Evolutionary conservation across 2,113 vertebrate species (phyloP), one percentile per base, ranked within the genome.

Genomic region (Eubucco bourcierii): DNA sequence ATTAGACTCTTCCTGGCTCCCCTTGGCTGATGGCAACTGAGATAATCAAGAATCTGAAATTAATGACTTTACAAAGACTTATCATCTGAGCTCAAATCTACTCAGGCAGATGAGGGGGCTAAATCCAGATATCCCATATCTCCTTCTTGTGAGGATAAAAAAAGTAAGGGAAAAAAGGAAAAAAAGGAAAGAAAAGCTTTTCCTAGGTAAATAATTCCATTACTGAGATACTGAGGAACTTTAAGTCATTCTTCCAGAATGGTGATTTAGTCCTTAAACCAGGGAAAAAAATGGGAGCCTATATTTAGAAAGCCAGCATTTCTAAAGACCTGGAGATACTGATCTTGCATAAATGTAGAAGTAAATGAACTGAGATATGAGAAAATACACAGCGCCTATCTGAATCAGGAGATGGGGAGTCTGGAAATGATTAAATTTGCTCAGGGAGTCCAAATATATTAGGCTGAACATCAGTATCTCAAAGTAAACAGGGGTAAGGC

Each of bases 261-360:
- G 34, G 46, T 88, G 90, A 84, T 87, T 87, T 95, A 90, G 50
- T 44, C 17, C 71, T 89, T 63, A 90, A n/a, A 93, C 33, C 28
- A 53, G 37, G 84, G 75, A 5, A 84, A 84, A 84, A 86, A 71
- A 85, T 2, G 16, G 37, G 91, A 37, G 25, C 65, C 39, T 95
- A 84, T 90, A 88, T 95, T 94, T 95, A 92, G 93, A 95, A 88
- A 88, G 27, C n/a, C 66, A 88, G 16, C 27, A 23, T 95, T 95
- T 94, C 77, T 90, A 75, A 80, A 93, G 77, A 86, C 73, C 63
- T 79, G 24, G 55, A 91, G 94, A 94, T 95, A 93, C 66, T 23
- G 59, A 93, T 95, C 96, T 90, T 95, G 94, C 88, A 95, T 95
- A 93, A 95, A 91, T 81, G 90, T 75, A 92, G 66, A 94, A 93